Evolutionary conservation across 2,113 vertebrate species (phyloP).

Genomic region (Scomber colias): DNA sequence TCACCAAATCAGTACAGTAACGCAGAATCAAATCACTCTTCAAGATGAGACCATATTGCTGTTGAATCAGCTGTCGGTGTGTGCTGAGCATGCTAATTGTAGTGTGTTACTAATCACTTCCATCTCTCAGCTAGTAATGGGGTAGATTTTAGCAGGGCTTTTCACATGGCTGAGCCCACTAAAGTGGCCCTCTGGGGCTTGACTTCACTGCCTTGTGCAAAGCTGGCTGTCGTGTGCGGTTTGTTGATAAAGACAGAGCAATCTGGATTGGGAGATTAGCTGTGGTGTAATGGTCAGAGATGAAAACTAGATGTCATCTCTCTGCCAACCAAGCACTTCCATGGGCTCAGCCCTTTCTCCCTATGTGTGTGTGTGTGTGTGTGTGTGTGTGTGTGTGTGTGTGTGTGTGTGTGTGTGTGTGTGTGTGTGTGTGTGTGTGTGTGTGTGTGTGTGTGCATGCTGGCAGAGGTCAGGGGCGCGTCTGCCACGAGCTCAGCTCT

Average conservation of each 20-base stretch:
- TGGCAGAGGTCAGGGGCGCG: slow-evolving; percentile 74
- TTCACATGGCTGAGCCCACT: slow-evolving; percentile 57
- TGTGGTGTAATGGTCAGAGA: slow-evolving; percentile 65
- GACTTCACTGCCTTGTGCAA: slow-evolving; percentile 47
- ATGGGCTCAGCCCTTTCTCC: slow-evolving; percentile 43
- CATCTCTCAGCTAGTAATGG: slow-evolving; percentile 69
- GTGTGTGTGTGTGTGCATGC: neutral
- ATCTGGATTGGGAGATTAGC: slow-evolving; percentile 65
- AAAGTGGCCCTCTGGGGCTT: slow-evolving; percentile 59
- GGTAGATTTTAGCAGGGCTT: slow-evolving; percentile 67
- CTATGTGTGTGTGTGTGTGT: neutral
- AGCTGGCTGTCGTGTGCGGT: slow-evolving; percentile 50
- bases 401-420: slow-evolving; percentile 23
- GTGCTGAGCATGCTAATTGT: slow-evolving; percentile 65
- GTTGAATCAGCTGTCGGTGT: slow-evolving; percentile 63
- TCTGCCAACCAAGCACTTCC: slow-evolving; percentile 47
- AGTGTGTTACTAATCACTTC: slow-evolving; percentile 67
- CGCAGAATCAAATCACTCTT: slow-evolving; percentile 60
- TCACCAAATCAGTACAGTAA: slow-evolving; percentile 37
- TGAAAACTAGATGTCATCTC: slow-evolving; percentile 71
- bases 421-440: slow-evolving; percentile 27
- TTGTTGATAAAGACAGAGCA: slow-evolving; percentile 61
- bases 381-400: slow-evolving; percentile 44
- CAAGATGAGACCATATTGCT: slow-evolving; percentile 56
- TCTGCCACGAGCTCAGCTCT: slow-evolving; percentile 76